A percentile compares a stretch with the other conserved stretches of the same genome.
These are phyloP conservation scores for Tillus elongatus DNA, from an alignment of 2,888 invertebrate genomes.

Conservation along the genomic window DNA sequence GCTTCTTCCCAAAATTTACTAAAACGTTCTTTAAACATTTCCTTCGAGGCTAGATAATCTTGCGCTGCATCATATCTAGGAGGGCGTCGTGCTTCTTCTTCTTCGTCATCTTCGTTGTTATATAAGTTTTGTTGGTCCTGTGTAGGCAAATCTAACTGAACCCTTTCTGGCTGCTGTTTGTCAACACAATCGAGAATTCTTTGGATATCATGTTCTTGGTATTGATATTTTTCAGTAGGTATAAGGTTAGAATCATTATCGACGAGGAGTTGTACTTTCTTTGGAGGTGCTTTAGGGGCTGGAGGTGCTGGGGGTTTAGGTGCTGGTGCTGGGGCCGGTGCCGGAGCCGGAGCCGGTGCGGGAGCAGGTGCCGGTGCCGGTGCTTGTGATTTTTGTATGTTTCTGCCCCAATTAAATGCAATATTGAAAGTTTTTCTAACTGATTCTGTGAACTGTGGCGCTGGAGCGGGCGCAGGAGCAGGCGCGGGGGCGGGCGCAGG, in stretches of 20 bases:
- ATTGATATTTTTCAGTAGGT: slow-evolving; percentile 8
- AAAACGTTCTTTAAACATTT: slow-evolving; percentile 25
- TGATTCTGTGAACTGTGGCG: slow-evolving; percentile 31
- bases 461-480: slow-evolving; percentile 18
- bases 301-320: slow-evolving; percentile 17
- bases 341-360: slow-evolving; percentile 17
- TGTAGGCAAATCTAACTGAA: slow-evolving; percentile 28
- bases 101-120: slow-evolving; percentile 18
- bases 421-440: slow-evolving; percentile 37
- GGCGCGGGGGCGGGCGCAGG: slow-evolving; percentile 21
- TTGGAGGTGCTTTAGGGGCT: slow-evolving; percentile 15
- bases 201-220: too few relatives aligned
- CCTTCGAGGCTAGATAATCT: slow-evolving; percentile 18
- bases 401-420: slow-evolving; percentile 38
- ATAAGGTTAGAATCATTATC: slow-evolving; percentile 7
- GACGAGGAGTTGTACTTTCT: slow-evolving; percentile 5
- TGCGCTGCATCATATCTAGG: slow-evolving; percentile 13
- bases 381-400: slow-evolving; percentile 23
- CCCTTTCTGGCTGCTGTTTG: slow-evolving; percentile 20
- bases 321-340: slow-evolving; percentile 13
- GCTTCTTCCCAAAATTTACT: slow-evolving; percentile 25
- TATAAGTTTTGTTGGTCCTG: slow-evolving; percentile 14
- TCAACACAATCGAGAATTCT: slow-evolving; percentile 11
- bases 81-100: slow-evolving; percentile 19
- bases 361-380: slow-evolving; percentile 20